Conservation (phyloP, 2,113 vertebrate genomes). For the Oncorhynchus masou region DNA sequence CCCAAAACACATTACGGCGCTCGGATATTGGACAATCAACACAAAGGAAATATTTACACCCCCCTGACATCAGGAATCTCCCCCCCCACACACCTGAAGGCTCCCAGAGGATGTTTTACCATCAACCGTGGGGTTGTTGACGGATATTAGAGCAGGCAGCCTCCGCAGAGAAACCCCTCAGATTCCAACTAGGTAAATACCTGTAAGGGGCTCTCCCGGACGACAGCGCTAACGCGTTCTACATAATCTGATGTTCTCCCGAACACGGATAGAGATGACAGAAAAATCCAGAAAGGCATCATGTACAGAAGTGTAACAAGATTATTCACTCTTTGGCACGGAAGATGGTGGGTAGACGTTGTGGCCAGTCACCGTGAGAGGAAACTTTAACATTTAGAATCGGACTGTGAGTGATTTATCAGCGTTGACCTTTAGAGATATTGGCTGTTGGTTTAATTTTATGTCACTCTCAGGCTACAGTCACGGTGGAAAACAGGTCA, state of each 20-base stretch:
- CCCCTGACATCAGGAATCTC: conserved; percentile 59
- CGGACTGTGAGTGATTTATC: not conserved
- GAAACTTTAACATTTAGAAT: not conserved
- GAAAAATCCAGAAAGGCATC: not conserved
- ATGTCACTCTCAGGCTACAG: not conserved
- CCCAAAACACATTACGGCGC: conserved; percentile 27
- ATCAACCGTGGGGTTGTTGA: conserved; percentile 54
- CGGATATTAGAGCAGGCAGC: conserved; percentile 64
- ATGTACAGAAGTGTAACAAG: not conserved
- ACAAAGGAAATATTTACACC: conserved; percentile 61
- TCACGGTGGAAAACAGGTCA: too few relatives aligned
- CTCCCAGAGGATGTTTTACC: conserved; percentile 50
- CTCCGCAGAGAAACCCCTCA: conserved; percentile 28
- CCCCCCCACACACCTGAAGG: conserved; percentile 37
- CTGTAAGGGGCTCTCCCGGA: conserved; percentile 20
- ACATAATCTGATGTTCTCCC: conserved; percentile 29
- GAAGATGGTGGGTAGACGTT: too few relatives aligned
- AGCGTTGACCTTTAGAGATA: not conserved
- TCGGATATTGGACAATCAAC: conserved; percentile 58
- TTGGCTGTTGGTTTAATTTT: not conserved
- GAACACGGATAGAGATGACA: conserved; percentile 1
- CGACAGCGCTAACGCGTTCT: conserved; percentile 4
- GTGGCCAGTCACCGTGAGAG: not conserved
- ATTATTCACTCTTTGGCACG: not conserved
- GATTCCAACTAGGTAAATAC: conserved; percentile 45